Evolutionary conservation across 2,797 vertebrate species (phyloP).

Genomic region (Yasuhikotakia modesta): DNA sequence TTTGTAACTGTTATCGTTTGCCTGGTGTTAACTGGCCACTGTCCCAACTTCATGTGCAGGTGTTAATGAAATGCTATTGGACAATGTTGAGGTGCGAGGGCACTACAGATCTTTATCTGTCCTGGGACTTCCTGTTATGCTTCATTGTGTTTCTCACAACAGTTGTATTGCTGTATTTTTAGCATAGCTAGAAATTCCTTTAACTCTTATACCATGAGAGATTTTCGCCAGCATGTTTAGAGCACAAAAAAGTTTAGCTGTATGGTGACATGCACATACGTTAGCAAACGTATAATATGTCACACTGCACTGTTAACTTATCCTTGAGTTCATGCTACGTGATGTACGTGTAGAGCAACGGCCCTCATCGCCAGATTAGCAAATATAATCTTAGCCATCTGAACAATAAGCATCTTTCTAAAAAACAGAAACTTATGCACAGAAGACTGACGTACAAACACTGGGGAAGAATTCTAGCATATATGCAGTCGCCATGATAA

Average conservation of each 20-base stretch:
- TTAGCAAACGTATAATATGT: not conserved
- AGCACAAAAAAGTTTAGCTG: not conserved
- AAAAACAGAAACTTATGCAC: not conserved
- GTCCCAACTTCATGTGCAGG: constrained; percentile 44
- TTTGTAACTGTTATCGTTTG: not conserved
- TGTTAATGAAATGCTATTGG: constrained; percentile 61
- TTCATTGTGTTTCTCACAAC: not conserved
- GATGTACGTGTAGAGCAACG: not conserved
- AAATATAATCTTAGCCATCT: constrained; percentile 13
- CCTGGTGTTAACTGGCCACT: constrained; percentile 1
- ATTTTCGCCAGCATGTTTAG: not conserved
- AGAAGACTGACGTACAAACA: not conserved
- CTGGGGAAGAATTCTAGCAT: not conserved
- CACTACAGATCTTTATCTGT: constrained; percentile 20
- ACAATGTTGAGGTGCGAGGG: constrained; percentile 39
- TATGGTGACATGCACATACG: no score
- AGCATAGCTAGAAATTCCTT: no score
- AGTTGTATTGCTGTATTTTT: no score
- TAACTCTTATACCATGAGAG: not conserved
- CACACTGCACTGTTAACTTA: not conserved
- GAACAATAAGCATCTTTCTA: constrained; percentile 16
- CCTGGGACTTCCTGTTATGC: constrained; percentile 25
- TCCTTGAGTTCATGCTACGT: no score
- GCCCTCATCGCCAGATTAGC: not conserved
- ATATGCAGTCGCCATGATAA: not conserved